These are phyloP conservation scores for Crioceris asparagi DNA, from an alignment of 2,888 invertebrate genomes.

Conservation along the genomic window DNA sequence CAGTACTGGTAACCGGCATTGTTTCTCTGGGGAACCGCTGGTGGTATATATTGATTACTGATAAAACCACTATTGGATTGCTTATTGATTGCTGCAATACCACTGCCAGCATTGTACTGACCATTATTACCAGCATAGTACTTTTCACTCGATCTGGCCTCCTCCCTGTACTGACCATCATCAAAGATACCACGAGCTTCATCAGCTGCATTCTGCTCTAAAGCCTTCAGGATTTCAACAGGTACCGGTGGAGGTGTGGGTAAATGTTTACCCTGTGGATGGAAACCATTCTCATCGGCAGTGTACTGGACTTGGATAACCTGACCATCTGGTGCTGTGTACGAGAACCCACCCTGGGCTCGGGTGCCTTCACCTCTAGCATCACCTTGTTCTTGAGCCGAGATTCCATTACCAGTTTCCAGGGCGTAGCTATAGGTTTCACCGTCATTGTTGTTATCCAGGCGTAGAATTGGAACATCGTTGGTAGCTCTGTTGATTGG, in stretches of 20 bases:
- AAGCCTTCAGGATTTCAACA: conserved; percentile 41
- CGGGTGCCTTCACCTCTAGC: conserved; percentile 26
- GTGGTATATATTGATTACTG: too few relatives aligned
- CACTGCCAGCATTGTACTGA: conserved; percentile 15
- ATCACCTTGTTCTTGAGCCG: conserved; percentile 32
- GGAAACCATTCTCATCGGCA: conserved; percentile 48
- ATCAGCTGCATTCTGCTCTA: conserved; percentile 27
- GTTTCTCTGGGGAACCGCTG: too few relatives aligned
- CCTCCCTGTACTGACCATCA: conserved; percentile 25
- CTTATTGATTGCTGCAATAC: too few relatives aligned
- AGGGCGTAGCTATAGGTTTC: conserved; percentile 35
- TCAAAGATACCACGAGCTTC: conserved; percentile 27
- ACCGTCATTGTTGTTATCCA: conserved; percentile 30
- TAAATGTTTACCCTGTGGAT: conserved; percentile 44
- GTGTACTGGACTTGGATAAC: conserved; percentile 41
- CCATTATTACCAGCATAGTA: too few relatives aligned
- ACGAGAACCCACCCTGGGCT: conserved; percentile 27
- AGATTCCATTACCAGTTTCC: conserved; percentile 48
- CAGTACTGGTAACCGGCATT: too few relatives aligned
- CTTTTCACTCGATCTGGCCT: too few relatives aligned
- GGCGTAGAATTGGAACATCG: conserved; percentile 26
- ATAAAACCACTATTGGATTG: too few relatives aligned
- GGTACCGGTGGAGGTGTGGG: conserved; percentile 51
- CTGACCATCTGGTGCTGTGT: conserved; percentile 30
- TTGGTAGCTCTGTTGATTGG: conserved; percentile 12